A percentile compares a stretch with the other conserved stretches of the same genome.
Evolutionary conservation across 2,113 vertebrate species (phyloP).

Genomic region (Tyrannus savana): DNA sequence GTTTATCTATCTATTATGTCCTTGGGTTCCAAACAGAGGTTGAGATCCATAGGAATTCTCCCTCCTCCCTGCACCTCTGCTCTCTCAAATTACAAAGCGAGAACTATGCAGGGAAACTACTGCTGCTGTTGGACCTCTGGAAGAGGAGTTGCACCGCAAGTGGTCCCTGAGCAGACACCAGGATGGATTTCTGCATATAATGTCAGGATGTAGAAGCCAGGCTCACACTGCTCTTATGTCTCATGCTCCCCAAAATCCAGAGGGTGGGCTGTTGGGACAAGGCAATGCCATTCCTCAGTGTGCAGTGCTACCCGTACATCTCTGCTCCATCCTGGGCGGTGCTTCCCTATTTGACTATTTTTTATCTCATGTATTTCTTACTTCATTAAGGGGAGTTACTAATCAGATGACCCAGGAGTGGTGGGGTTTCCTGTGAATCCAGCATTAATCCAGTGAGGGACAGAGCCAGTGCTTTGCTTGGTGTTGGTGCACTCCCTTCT

Average conservation of each 20-base stretch:
- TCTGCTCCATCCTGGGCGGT: accelerated
- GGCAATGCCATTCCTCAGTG: accelerated
- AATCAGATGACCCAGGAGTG: neutral
- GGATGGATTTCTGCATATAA: neutral
- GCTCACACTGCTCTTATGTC: accelerated
- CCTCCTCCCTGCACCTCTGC: neutral
- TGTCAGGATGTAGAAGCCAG: neutral
- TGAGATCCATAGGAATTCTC: neutral
- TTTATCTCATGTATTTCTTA: neutral
- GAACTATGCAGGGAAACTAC: neutral
- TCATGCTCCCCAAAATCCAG: neutral
- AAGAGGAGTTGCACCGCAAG: neutral
- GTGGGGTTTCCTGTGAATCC: accelerated
- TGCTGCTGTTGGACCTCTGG: neutral
- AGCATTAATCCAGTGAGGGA: neutral
- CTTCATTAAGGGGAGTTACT: neutral
- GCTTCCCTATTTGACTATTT: neutral
- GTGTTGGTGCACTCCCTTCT: neutral
- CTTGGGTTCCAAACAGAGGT: neutral
- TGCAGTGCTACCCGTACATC: accelerated
- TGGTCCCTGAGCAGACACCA: neutral
- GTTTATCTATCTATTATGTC: neutral
- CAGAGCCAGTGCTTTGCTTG: neutral
- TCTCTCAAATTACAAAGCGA: neutral
- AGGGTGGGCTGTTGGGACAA: neutral